phyloP scores from a whole-genome alignment of 1,140 invertebrate species.

The Ganaspis sp. region DNA sequence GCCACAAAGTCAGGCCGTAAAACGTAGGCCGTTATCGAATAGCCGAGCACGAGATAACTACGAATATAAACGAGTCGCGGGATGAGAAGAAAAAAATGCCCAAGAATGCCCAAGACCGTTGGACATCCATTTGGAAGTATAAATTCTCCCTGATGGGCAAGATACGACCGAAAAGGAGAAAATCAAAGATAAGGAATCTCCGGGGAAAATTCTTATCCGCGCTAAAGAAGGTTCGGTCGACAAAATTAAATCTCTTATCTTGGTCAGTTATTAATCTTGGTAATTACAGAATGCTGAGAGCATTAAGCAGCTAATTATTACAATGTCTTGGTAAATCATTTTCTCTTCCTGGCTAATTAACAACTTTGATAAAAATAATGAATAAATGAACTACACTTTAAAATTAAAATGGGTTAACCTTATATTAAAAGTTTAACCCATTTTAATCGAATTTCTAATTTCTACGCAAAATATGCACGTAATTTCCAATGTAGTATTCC shows the following conservation, averaged over 20 bases:
- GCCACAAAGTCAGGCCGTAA: conserved; percentile 26
- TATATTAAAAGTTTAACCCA: no score
- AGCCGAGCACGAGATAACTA: conserved; percentile 23
- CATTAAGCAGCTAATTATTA: conserved; percentile 23
- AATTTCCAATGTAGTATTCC: no score
- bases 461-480: no score
- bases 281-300: background rate
- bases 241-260: conserved; percentile 15
- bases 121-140: conserved; percentile 27
- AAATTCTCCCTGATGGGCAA: conserved; percentile 19
- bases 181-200: conserved; percentile 15
- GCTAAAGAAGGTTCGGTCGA: background rate
- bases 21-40: conserved; percentile 14
- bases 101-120: conserved; percentile 11
- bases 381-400: no score
- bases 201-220: conserved; percentile 6
- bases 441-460: no score
- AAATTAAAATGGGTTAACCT: no score
- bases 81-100: background rate
- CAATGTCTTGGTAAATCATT: background rate
- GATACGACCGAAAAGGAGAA: conserved; percentile 12
- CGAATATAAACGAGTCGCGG: conserved; percentile 18
- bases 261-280: background rate
- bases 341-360: no score
- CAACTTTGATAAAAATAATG: no score